Conservation (phyloP, 2,888 invertebrate species). For the Mantis religiosa region DNA sequence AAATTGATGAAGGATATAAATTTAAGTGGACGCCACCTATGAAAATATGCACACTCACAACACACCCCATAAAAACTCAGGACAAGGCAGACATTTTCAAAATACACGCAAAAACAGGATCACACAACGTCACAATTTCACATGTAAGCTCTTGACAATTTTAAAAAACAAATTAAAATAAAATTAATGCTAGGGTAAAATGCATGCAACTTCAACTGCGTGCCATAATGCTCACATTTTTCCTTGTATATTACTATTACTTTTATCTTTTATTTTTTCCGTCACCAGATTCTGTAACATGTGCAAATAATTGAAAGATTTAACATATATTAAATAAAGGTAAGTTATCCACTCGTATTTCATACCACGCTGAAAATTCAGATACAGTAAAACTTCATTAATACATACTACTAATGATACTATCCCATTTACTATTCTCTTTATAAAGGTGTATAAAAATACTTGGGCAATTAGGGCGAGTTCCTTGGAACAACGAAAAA, state of each 20-base stretch:
- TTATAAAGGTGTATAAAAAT: too few species aligned
- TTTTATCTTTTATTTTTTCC: too few species aligned
- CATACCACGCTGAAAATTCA: too few species aligned
- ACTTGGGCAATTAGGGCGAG: too few species aligned
- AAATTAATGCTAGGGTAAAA: not conserved
- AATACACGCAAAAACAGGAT: not conserved
- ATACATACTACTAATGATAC: too few species aligned
- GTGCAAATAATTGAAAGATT: not conserved
- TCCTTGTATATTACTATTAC: too few species aligned
- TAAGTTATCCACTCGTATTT: too few species aligned
- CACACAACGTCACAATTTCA: not conserved
- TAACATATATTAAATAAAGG: not conserved
- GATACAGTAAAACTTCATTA: too few species aligned
- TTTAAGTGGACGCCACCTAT: not conserved
- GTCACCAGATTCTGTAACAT: not conserved
- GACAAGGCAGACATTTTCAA: not conserved
- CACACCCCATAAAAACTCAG: not conserved
- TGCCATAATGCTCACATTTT: not conserved
- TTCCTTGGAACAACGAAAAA: too few species aligned
- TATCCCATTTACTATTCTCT: too few species aligned
- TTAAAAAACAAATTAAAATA: not conserved
- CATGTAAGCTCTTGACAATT: not conserved
- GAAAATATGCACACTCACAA: not conserved
- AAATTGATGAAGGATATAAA: not conserved
- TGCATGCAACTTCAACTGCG: not conserved